Base-by-base conservation (phyloP, 1,140 invertebrate genomes). In the Pseudobourletiella spinata region DNA sequence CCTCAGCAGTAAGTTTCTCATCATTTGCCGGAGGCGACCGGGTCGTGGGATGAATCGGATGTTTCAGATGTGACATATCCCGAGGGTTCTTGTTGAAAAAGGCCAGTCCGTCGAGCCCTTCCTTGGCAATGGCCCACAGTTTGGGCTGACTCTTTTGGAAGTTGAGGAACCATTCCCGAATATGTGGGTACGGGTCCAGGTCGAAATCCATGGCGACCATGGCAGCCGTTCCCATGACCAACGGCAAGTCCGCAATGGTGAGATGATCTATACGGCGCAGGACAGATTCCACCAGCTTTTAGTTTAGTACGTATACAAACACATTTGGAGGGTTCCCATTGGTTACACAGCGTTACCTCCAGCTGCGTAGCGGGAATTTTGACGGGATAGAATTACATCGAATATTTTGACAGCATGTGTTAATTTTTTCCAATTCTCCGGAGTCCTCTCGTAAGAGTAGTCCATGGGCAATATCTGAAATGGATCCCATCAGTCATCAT, bases 401-500 rank as follows among this genome's bases (percentile, higher is more conserved):
- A 87, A 86, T 6, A 83, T 78, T 26, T 82, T 77, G n/a, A 88
- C 68, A 0, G 80, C 82, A 44, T 85, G 83, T 66, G 83, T 76
- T 0, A 82, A 76, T 74, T 84, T 85, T 71, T 85, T 87, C 25
- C 84, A 69, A 25, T 79, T 78, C 30, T 84, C 74, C 0, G 82
- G 78, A 1, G 83, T 86, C 59, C 84, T 77, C 71, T 84, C 70
- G 67, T 86, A 87, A 71, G 82, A 83, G 65, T 83, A 88, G 71
- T 86, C 87, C 70, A 87, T 85, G 48, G 86, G 86, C 3, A 73
- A 72, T 77, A 86, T 77, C 84, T 86, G 65, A 67, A 48, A n/a
- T n/a, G 16, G 46, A 20, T 8, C 6, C 6, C 6, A 20, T 18
- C 11, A 48, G 11, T 48, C 6, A 6, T 22, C 24, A 54, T 24